A percentile compares a stretch with the other conserved stretches of the same genome.
These are phyloP conservation scores for Zaprionus tsacasi DNA, from an alignment of 1,140 invertebrate species.

Conservation along the genomic window DNA sequence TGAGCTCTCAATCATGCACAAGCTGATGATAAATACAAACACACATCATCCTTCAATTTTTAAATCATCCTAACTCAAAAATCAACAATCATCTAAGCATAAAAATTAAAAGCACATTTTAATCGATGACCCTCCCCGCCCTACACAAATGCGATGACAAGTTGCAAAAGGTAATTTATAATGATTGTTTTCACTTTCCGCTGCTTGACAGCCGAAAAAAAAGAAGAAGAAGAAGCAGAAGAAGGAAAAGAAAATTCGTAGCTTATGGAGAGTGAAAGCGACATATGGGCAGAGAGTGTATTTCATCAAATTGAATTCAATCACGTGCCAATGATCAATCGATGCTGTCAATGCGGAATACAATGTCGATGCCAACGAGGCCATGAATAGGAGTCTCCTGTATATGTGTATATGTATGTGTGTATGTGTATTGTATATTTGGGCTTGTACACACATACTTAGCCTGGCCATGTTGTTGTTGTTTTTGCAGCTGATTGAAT, in stretches of 20 bases:
- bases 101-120: slow-evolving; percentile 33
- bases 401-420: slow-evolving; percentile 16
- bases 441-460: slow-evolving; percentile 14
- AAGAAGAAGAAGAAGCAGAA: background rate
- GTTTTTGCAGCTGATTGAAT: slow-evolving; percentile 67
- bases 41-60: background rate
- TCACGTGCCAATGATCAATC: slow-evolving; percentile 82
- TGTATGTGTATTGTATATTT: background rate
- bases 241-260: slow-evolving; percentile 7
- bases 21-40: background rate
- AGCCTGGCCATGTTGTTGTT: slow-evolving; percentile 20
- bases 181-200: slow-evolving; percentile 25
- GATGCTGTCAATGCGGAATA: slow-evolving; percentile 71
- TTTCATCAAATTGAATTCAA: slow-evolving; percentile 82
- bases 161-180: slow-evolving; percentile 56
- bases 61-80: background rate
- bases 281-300: slow-evolving; percentile 71
- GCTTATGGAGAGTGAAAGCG: slow-evolving; percentile 33
- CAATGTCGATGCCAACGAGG: slow-evolving; percentile 56
- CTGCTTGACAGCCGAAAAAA: background rate
- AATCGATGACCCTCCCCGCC: slow-evolving; percentile 26
- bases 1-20: background rate
- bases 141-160: slow-evolving; percentile 22
- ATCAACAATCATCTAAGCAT: slow-evolving; percentile 8
- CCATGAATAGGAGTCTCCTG: slow-evolving; percentile 60